Conservation (phyloP, 37 sponge, comb jelly and placozoan species). For the Mnemiopsis leidyi region DNA sequence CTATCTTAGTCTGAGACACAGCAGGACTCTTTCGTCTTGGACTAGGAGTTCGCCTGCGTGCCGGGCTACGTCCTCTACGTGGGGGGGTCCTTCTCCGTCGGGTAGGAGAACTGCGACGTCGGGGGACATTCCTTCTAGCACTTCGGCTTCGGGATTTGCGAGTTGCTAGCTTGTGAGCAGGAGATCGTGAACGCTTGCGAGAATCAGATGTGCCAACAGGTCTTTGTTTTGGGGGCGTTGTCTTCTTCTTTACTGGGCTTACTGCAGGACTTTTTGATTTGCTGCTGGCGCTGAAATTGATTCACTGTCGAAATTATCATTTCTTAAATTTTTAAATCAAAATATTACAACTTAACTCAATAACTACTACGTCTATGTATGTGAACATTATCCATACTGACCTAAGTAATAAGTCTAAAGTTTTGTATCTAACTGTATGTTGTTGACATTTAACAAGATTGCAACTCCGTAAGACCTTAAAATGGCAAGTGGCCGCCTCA, state of each 20-base stretch:
- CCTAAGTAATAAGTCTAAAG: too few species aligned
- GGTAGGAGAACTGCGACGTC: background rate
- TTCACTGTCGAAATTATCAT: background rate
- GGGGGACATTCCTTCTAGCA: background rate
- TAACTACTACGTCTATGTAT: too few species aligned
- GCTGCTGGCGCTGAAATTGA: background rate
- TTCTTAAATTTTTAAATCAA: too few species aligned
- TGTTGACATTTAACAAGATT: too few species aligned
- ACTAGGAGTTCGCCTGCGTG: background rate
- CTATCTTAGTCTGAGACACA: conserved; percentile 40
- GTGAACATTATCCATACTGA: too few species aligned
- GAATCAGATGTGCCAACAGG: background rate
- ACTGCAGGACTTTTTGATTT: background rate
- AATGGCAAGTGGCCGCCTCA: too few species aligned
- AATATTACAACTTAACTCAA: too few species aligned
- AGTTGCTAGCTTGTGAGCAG: background rate
- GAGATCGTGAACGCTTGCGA: conserved; percentile 11
- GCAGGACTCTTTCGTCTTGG: conserved; percentile 58
- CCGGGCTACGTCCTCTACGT: conserved; percentile 20
- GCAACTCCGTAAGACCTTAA: too few species aligned
- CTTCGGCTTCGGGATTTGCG: background rate
- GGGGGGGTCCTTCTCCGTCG: background rate
- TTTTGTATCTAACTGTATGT: too few species aligned
- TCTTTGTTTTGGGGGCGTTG: conserved; percentile 18
- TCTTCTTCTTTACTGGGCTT: conserved; percentile 2